Evolutionary conservation across 35 echinoderm and acorn worm genomes (phyloP), one percentile per base, ranked within the genome.

Genomic region (Eucidaris tribuloides): DNA sequence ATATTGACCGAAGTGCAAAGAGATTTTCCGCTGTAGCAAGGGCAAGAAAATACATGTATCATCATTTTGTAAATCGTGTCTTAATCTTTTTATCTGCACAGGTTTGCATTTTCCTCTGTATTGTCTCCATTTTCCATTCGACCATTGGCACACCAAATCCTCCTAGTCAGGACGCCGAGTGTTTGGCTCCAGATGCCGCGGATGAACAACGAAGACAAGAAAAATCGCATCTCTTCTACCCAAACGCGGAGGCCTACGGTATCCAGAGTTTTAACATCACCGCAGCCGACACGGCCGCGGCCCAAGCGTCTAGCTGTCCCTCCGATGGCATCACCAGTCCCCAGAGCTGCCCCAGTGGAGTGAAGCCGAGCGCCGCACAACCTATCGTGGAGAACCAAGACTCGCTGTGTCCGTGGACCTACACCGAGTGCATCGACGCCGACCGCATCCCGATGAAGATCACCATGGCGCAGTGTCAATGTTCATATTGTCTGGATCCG

Each of bases 381-480:
- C 38, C 68, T 25, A 22, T n/a, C 34, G 44, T 35, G 22, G 19
- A 13, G 35, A 74, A 74, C 37, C 68, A 74, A 36, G 68, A 74
- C 37, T 33, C 11, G 5, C 1, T 24, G 68, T 74, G 68, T 36
- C 68, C 38, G 7, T 74, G 68, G 68, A 74, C 68, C 68, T 74
- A 44, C 38, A n/a, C 44, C 1, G 68, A 74, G 41, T 74, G 68
- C n/a, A 42, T 74, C 68, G 68, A 74, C n/a, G 7, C 68, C 68
- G 68, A 74, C 40, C 68, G 68, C 11, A 74, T 74, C 41, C 68
- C 68, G n/a, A 44, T 74, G 68, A 9, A 33, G 19, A 74, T 74
- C 68, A 42, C 27, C 34, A 74, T 74, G 68, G 68, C 68, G 2
- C 68, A 74, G 68, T 74, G 68, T 74, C 68, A 74, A 24, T 74